These are phyloP conservation scores for Helicoverpa zea DNA, from an alignment of 1,140 invertebrate species.

Conservation along the genomic window DNA sequence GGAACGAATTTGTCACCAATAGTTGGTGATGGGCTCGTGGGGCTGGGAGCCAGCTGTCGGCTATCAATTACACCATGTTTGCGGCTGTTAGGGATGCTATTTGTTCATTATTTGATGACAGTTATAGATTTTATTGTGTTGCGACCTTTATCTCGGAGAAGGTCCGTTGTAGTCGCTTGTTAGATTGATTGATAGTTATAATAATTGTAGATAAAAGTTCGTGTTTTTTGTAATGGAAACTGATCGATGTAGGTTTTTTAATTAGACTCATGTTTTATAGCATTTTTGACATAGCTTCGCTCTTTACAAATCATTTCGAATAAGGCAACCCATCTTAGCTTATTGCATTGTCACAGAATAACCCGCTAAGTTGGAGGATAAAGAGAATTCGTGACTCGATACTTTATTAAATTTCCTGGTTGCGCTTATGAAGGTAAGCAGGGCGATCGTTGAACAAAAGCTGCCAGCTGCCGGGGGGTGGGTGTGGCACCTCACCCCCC, in stretches of 20 bases:
- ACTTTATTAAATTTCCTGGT: constrained; percentile 66
- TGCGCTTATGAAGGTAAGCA: constrained; percentile 61
- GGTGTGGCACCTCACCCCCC: constrained; percentile 64
- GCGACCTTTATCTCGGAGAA: constrained; percentile 19
- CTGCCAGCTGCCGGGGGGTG: constrained; percentile 70
- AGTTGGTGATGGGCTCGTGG: constrained; percentile 64
- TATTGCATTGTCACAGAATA: constrained; percentile 37
- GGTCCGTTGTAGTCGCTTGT: background rate
- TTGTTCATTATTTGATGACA: constrained; percentile 80
- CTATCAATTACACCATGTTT: constrained; percentile 82
- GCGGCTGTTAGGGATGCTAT: constrained; percentile 81
- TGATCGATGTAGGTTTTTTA: background rate
- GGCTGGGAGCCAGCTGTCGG: constrained; percentile 68
- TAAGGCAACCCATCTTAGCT: background rate
- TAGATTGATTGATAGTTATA: background rate
- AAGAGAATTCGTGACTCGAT: constrained; percentile 53
- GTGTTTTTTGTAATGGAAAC: background rate
- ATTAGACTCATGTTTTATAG: background rate
- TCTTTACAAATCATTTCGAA: background rate
- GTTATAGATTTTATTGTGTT: constrained; percentile 74
- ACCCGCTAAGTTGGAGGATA: constrained; percentile 46
- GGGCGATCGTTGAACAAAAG: constrained; percentile 66
- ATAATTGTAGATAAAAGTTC: background rate
- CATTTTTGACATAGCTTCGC: background rate
- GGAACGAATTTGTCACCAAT: constrained; percentile 81